These are phyloP conservation scores for Tetraneura akinire DNA, from an alignment of 1,140 invertebrate species.

Conservation along the genomic window DNA sequence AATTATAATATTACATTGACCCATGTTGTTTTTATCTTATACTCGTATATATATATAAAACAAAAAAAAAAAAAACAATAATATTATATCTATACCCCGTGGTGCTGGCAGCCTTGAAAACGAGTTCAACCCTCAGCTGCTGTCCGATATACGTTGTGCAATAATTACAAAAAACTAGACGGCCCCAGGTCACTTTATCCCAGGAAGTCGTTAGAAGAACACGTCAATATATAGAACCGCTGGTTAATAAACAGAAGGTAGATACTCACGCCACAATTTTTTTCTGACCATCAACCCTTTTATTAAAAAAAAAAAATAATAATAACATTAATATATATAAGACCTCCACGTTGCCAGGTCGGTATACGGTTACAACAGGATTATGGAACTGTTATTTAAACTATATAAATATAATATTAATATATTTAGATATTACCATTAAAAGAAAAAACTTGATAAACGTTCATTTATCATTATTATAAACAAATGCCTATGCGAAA, in stretches of 20 bases:
- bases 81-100: conserved; percentile 1
- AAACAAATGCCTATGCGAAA: too few relatives aligned
- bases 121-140: conserved; percentile 51
- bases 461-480: too few relatives aligned
- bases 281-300: conserved; percentile 38
- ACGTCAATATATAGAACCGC: background rate
- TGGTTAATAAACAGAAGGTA: conserved; percentile 37
- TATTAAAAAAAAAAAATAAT: background rate
- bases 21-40: conserved; percentile 8
- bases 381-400: background rate
- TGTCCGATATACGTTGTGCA: conserved; percentile 41
- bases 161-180: conserved; percentile 39
- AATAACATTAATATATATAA: conserved; percentile 1
- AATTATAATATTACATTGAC: conserved; percentile 15
- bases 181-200: conserved; percentile 45
- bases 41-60: too few relatives aligned
- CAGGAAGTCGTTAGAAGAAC: conserved; percentile 50
- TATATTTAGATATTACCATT: too few relatives aligned
- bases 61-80: background rate
- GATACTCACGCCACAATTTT: background rate
- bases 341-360: background rate
- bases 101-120: conserved; percentile 32
- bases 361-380: background rate
- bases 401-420: too few relatives aligned
- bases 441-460: too few relatives aligned